Base-by-base conservation (phyloP, 2,797 vertebrate species). In the Nasua narica region DNA sequence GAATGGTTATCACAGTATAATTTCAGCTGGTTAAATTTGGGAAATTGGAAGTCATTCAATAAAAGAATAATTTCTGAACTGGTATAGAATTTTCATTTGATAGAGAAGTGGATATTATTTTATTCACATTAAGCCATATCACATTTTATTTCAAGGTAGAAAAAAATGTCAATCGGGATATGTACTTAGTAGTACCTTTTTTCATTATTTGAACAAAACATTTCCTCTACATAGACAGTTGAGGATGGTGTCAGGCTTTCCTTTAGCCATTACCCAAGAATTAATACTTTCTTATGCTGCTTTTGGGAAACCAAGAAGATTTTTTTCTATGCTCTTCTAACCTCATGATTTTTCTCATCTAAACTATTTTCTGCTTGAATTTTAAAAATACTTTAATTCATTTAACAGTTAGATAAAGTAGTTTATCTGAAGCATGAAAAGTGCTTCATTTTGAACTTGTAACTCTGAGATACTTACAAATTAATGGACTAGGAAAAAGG, bases 11-110 rank as follows among this genome's bases (percentile, higher is more conserved):
- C 79, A 89, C 35, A 90, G 62, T 74, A 76, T 96, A 88, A 89
- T 95, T 97, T 90, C 37, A 94, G 25, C 86, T 87, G 54, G 88
- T 96, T 95, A 96, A 90, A 95, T 96, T 94, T 96, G 70, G 86
- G 88, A 91, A 94, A 88, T 86, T 92, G 48, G 91, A 94, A 96
- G 70, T 87, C 91, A 94, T 96, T 94, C 79, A 95, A 7, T 97
- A 82, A 97, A 96, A 94, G 65, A 81, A 81, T 77, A 87, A 54
- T 96, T 85, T 95, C 43, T 81, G 62, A 96, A 43, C 58, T 50
- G 88, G 2, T 94, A 4, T 81, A 90, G 87, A 91, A 86, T 84
- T 96, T 93, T 84, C 77, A 94, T 95, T 94, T 95, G 58, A 74
- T 96, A 96, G 83, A 97, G 76, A 96, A 82, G 85, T 87, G 19